A percentile compares a stretch with the other conserved stretches of the same genome.
These are phyloP conservation scores for Amblyraja radiata DNA, from an alignment of 2,797 vertebrate genomes.

Conservation along the genomic window DNA sequence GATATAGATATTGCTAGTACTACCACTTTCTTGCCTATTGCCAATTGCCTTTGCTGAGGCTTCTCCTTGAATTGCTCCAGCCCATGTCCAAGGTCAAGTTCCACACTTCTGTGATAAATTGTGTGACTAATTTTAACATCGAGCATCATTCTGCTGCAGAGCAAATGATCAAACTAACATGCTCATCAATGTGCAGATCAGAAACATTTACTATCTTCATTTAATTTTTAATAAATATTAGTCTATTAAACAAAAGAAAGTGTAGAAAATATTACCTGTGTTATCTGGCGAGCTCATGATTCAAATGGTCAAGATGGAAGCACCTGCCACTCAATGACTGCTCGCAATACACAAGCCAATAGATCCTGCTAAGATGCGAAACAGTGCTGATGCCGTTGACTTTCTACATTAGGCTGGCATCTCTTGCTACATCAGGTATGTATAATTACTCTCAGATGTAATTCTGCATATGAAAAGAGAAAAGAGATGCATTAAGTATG, in stretches of 20 bases:
- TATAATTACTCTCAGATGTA: not conserved
- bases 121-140: not conserved
- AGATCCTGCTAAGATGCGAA: not conserved
- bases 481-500: not conserved
- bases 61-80: no score
- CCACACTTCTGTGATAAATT: not conserved
- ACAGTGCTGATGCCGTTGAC: not conserved
- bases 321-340: conserved; percentile 17
- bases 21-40: no score
- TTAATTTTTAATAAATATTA: not conserved
- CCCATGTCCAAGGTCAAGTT: no score
- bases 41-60: no score
- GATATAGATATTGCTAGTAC: no score
- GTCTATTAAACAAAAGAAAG: not conserved
- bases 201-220: not conserved
- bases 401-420: conserved; percentile 29
- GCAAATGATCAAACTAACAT: not conserved
- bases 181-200: not conserved
- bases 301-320: conserved; percentile 13
- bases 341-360: not conserved
- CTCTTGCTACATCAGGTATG: not conserved
- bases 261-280: conserved; percentile 29
- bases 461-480: conserved; percentile 13
- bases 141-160: not conserved
- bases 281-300: conserved; percentile 38